phyloP scores from a whole-genome alignment of 2,113 vertebrate genomes.

The Semicossyphus pulcher region DNA sequence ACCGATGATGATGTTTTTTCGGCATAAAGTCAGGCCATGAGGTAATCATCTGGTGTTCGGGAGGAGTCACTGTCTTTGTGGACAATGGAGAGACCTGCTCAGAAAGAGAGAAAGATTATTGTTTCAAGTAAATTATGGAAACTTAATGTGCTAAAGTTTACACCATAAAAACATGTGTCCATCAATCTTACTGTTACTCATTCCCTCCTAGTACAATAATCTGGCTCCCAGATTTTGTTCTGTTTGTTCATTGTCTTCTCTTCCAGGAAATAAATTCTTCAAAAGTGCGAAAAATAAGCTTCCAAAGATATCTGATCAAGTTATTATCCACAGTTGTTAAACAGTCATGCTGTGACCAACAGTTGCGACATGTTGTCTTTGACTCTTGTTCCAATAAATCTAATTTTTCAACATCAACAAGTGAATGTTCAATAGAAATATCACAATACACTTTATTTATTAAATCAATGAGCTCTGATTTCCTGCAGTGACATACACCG shows the following conservation, averaged over 20 bases:
- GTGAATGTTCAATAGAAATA: no score
- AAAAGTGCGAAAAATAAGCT: conserved; percentile 12
- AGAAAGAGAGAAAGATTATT: no score
- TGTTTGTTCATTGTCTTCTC: neutral
- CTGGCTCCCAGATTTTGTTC: neutral
- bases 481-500: no score
- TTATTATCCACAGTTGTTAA: conserved; percentile 38
- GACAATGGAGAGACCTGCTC: neutral
- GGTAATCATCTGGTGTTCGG: neutral
- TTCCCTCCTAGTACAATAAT: neutral
- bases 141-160: neutral
- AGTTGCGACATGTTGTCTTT: neutral
- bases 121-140: no score
- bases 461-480: no score
- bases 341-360: conserved; percentile 17
- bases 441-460: no score
- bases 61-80: neutral
- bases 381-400: neutral
- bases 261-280: neutral
- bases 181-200: no score
- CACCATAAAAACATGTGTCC: neutral
- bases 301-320: neutral
- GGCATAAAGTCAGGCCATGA: neutral
- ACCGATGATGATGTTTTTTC: neutral
- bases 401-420: no score